Evolutionary conservation across 2,797 vertebrate species (phyloP), one percentile per base, ranked within the genome.

Genomic region (Chelon labrosus): DNA sequence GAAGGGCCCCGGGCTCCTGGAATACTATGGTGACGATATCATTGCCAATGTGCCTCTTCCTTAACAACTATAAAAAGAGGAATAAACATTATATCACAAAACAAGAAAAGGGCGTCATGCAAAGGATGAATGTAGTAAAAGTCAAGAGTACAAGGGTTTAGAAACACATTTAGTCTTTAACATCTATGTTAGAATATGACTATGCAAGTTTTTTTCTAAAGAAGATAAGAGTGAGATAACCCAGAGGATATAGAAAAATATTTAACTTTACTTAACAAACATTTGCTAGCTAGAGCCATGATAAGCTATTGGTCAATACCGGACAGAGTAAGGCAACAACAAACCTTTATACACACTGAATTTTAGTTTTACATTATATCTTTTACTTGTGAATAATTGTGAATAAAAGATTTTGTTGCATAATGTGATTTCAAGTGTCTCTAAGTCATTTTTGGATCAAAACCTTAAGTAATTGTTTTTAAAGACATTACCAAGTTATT

Each of bases 11-110:
- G 0, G 98, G 98, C 91, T 99, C 98, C 95, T 99, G 98, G 93
- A 99, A 99, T 85, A 99, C 96, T 90, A 99, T 97, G 87, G 98
- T 99, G 91, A 99, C 98, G 65, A 99, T 99, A 84, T 99, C 98
- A 76, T 99, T 99, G 90, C 98, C 98, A 52, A 99, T 99, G 90
- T 99, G 98, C 84, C 98, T 96, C 93, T 99, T 99, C 90, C 97
- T 95, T 91, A 99, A 95, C 74, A 99, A 92, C 98, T 99, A 42
- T 9, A 42, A 69, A 77, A 69, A 56, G 13, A 47, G 14, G 13
- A 8, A 58, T 27, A 63, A 35, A 73, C 2, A 3, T 12, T 52
- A 38, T 74, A 35, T 35, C 31, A 7, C 22, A 85, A 50, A 78
- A 68, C 14, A 65, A 16, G 16, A 9, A 49, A 11, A 49, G 20